Base-by-base conservation (phyloP, 1,140 invertebrate genomes). In the Pogonomyrmex californicus region DNA sequence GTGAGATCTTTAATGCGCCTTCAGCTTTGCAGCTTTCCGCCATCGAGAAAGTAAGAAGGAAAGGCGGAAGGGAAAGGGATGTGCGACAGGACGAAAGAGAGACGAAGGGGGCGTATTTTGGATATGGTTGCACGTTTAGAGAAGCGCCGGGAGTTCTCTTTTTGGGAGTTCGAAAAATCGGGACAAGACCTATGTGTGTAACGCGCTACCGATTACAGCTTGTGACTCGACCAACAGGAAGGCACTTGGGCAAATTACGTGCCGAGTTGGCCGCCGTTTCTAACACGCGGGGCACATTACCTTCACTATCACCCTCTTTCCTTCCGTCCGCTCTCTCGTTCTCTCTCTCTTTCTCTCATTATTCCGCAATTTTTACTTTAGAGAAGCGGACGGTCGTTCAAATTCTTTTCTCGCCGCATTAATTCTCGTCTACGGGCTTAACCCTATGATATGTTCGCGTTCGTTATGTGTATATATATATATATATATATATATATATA, bases 181-280 rank as follows among this genome's bases (percentile, higher is more conserved):
- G 91, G 86, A 92, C 91, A 90, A 92, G 90, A 92, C 87, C 91
- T 92, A 91, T 81, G 86, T 91, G 70, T 68, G 62, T 79, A 81
- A 88, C 70, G 73, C 86, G 81, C 87, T 92, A 91, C 68, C 88
- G 91, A 91, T 92, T 93, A 92, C 91, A 94, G 93, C 91, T 92
- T 94, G 93, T 93, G 92, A 95, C 92, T 93, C 92, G 93, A 94
- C 94, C 94, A 94, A 95, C 94, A 92, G 94, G 93, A 94, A 95
- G 94, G 94, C 94, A 94, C 95, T 95, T 94, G 94, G 93, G 92
- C 93, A 94, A 95, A 94, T 95, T 94, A 95, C 93, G 94, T 95
- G 95, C 94, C 94, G 90, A 93, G 93, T 94, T 94, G 92, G 93
- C 93, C 91, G 92, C 91, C 92, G 90, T 94, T 90, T 94, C 87